Conservation (phyloP, 1,140 invertebrate genomes). For the Lysiphlebus fabarum region DNA sequence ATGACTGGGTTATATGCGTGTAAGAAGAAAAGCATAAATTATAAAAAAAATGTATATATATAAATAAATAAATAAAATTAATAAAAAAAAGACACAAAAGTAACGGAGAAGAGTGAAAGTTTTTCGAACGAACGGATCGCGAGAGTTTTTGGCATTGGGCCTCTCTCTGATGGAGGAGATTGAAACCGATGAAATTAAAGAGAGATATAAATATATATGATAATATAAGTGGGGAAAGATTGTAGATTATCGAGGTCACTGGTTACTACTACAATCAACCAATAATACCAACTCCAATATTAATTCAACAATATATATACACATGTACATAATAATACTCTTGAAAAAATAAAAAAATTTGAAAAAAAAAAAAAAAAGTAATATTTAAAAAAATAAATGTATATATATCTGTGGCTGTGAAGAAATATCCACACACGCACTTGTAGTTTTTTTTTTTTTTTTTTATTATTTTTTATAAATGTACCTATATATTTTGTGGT, state of each 20-base stretch:
- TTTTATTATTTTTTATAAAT: too few species aligned
- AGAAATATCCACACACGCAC: too few species aligned
- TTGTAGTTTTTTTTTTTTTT: too few species aligned
- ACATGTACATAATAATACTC: too few species aligned
- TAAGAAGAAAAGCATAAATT: constrained; percentile 1
- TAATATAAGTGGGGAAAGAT: background rate
- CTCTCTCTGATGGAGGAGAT: constrained; percentile 42
- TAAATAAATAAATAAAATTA: constrained; percentile 21
- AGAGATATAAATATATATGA: background rate
- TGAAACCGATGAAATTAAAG: constrained; percentile 32
- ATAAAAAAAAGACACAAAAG: constrained; percentile 13
- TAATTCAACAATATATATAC: too few species aligned
- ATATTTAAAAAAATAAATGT: too few species aligned
- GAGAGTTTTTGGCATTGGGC: constrained; percentile 51
- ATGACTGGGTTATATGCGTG: background rate
- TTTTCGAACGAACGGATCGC: constrained; percentile 24
- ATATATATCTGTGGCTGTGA: too few species aligned
- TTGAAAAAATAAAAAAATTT: too few species aligned
- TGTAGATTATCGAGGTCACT: constrained; percentile 47
- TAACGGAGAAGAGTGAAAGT: constrained; percentile 50
- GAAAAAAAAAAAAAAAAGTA: too few species aligned
- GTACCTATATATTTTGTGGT: too few species aligned
- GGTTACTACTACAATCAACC: constrained; percentile 44
- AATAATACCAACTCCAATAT: constrained; percentile 16
- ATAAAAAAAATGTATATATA: constrained; percentile 4